These are phyloP conservation scores for Pollenia amentaria DNA, from an alignment of 2,888 invertebrate genomes.

Conservation along the genomic window DNA sequence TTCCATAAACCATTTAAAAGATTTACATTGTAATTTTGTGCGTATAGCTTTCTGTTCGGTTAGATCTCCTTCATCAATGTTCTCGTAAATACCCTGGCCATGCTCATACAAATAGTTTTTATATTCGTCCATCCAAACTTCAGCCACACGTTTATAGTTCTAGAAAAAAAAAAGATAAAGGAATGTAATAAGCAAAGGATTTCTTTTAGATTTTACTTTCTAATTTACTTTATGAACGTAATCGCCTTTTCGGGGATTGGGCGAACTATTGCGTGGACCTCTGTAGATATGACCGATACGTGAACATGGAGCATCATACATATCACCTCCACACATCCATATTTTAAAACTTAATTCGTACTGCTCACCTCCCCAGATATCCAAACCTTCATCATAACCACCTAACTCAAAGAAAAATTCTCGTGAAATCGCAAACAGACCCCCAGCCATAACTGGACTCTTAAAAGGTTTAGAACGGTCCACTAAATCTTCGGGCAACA, in stretches of 20 bases:
- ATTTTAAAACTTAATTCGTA: slow-evolving; percentile 99
- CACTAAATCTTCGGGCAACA: slow-evolving; percentile 84
- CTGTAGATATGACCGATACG: slow-evolving; percentile 96
- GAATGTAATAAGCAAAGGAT: background rate
- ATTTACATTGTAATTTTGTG: slow-evolving; percentile 91
- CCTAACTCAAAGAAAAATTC: slow-evolving; percentile 98
- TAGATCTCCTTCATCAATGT: slow-evolving; percentile 92
- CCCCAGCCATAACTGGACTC: slow-evolving; percentile 99
- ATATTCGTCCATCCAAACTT: slow-evolving; percentile 99
- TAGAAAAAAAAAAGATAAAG: slow-evolving; percentile 79
- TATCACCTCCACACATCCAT: slow-evolving; percentile 97
- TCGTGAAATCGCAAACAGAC: slow-evolving; percentile 96
- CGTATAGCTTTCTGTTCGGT: slow-evolving; percentile 91
- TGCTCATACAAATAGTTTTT: slow-evolving; percentile 93
- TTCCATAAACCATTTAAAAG: slow-evolving; percentile 98
- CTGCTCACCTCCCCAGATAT: slow-evolving; percentile 99
- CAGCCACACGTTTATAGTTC: slow-evolving; percentile 97
- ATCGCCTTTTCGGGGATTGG: slow-evolving; percentile 96
- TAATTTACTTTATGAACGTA: slow-evolving; percentile 87
- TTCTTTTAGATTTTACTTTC: background rate
- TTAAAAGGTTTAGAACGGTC: slow-evolving; percentile 84
- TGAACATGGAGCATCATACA: slow-evolving; percentile 97
- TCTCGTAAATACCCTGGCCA: slow-evolving; percentile 89
- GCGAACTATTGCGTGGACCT: slow-evolving; percentile 91
- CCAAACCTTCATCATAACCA: slow-evolving; percentile 96